These are phyloP conservation scores for Steinernema hermaphroditum DNA, from an alignment of 2,888 invertebrate species.

Conservation along the genomic window DNA sequence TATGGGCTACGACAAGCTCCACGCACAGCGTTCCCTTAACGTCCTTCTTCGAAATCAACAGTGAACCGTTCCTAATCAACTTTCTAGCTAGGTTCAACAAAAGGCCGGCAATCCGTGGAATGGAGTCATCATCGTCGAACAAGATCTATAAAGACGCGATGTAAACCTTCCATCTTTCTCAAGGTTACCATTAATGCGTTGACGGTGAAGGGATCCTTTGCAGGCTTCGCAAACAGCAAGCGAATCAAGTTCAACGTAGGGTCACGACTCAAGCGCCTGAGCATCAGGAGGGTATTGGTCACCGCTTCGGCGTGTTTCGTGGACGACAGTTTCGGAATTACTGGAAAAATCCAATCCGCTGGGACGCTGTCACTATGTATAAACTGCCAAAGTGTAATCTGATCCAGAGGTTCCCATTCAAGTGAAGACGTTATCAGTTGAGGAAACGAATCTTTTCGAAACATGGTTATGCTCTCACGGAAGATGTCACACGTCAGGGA, in stretches of 20 bases:
- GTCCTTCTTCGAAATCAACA: slow-evolving; percentile 82
- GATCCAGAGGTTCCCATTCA: slow-evolving; percentile 94
- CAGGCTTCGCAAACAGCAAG: slow-evolving; percentile 75
- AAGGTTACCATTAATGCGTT: slow-evolving; percentile 79
- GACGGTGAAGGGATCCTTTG: slow-evolving; percentile 83
- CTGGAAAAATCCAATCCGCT: slow-evolving; percentile 49
- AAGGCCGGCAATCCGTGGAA: slow-evolving; percentile 72
- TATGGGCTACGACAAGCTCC: slow-evolving; percentile 32
- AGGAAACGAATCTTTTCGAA: slow-evolving; percentile 70
- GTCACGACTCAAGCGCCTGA: slow-evolving; percentile 76
- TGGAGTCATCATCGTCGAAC: slow-evolving; percentile 88
- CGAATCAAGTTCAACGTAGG: slow-evolving; percentile 84
- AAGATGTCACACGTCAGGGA: slow-evolving; percentile 86
- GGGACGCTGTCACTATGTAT: slow-evolving; percentile 50
- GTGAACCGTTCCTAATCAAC: slow-evolving; percentile 70
- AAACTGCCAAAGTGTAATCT: slow-evolving; percentile 94
- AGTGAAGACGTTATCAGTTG: slow-evolving; percentile 75
- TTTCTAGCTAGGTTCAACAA: slow-evolving; percentile 68
- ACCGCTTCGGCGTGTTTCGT: slow-evolving; percentile 88
- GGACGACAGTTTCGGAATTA: slow-evolving; percentile 73
- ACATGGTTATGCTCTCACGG: slow-evolving; percentile 77
- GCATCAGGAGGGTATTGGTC: slow-evolving; percentile 83
- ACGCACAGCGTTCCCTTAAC: slow-evolving; percentile 75
- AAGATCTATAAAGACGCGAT: slow-evolving; percentile 74
- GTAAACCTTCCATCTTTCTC: no score